Evolutionary conservation across 2,888 invertebrate species (phyloP).

Genomic region (Agonum fuliginosum): DNA sequence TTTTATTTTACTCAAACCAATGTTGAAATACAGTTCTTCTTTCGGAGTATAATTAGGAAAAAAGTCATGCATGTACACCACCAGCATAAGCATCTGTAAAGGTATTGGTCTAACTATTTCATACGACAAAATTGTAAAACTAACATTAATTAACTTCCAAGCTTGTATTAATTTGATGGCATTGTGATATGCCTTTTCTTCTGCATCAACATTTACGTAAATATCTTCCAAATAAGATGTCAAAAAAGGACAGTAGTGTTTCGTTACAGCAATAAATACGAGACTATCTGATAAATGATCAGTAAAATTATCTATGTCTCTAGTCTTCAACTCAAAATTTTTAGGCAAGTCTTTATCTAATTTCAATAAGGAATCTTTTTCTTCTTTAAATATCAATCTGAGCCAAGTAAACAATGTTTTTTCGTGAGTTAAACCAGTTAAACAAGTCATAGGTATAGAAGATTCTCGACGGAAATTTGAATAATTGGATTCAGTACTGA

Average conservation of each 20-base stretch:
- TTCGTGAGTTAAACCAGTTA: neutral
- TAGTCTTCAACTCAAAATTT: conserved; percentile 66
- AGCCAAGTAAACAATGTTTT: conserved; percentile 71
- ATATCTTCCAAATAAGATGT: conserved; percentile 72
- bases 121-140: conserved; percentile 75
- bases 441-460: no score
- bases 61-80: conserved; percentile 75
- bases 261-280: conserved; percentile 75
- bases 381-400: conserved; percentile 69
- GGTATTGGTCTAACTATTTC: conserved; percentile 76
- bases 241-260: conserved; percentile 78
- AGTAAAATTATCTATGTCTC: conserved; percentile 69
- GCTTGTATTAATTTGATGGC: conserved; percentile 75
- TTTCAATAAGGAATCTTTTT: conserved; percentile 71
- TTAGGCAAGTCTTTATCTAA: conserved; percentile 66
- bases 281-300: conserved; percentile 76
- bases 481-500: no score
- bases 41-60: conserved; percentile 75
- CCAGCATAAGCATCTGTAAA: conserved; percentile 77
- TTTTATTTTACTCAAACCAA: conserved; percentile 73
- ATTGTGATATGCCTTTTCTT: conserved; percentile 75
- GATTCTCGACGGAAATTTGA: no score
- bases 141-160: conserved; percentile 75
- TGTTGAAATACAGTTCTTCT: conserved; percentile 72
- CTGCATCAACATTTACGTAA: conserved; percentile 70